Evolutionary conservation across 2,797 vertebrate species (phyloP).

Genomic region (Megaceryle alcyon): DNA sequence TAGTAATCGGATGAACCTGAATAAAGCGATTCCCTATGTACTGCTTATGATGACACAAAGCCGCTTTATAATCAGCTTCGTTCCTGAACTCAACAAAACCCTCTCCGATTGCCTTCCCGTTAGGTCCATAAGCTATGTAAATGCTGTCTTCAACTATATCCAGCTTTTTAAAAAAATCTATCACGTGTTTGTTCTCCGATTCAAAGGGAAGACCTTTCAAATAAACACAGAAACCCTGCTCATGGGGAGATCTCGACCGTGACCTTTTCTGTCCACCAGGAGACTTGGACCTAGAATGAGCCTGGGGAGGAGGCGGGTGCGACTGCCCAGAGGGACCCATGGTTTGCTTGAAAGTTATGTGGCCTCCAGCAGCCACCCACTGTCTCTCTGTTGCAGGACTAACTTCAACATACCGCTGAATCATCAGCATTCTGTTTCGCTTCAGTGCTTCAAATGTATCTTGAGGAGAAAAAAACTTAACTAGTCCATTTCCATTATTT

Average conservation of each 20-base stretch:
- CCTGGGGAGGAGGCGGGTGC: conserved; percentile 78
- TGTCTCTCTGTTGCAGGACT: conserved; percentile 93
- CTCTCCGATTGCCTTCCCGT: conserved; percentile 96
- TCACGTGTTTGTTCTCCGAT: conserved; percentile 95
- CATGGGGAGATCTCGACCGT: conserved; percentile 94
- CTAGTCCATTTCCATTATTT: conserved; percentile 91
- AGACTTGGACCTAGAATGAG: conserved; percentile 79
- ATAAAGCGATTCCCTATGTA: conserved; percentile 98
- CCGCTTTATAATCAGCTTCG: conserved; percentile 92
- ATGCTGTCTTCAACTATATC: conserved; percentile 95
- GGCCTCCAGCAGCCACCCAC: conserved; percentile 88
- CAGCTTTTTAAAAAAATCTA: conserved; percentile 97
- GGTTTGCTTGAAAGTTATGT: conserved; percentile 82
- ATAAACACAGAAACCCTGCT: conserved; percentile 94
- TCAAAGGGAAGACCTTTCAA: conserved; percentile 98
- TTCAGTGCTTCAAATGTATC: conserved; percentile 96
- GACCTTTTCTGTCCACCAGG: conserved; percentile 85
- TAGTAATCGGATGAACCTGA: conserved; percentile 95
- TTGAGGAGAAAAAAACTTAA: conserved; percentile 94
- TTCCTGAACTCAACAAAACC: conserved; percentile 97
- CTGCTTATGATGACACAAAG: conserved; percentile 95
- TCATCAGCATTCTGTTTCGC: conserved; percentile 93
- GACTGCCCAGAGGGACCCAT: conserved; percentile 80
- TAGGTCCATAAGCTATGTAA: conserved; percentile 96
- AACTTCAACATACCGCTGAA: conserved; percentile 95